phyloP scores from a whole-genome alignment of 2,797 vertebrate species.

The Argyrosomus regius region DNA sequence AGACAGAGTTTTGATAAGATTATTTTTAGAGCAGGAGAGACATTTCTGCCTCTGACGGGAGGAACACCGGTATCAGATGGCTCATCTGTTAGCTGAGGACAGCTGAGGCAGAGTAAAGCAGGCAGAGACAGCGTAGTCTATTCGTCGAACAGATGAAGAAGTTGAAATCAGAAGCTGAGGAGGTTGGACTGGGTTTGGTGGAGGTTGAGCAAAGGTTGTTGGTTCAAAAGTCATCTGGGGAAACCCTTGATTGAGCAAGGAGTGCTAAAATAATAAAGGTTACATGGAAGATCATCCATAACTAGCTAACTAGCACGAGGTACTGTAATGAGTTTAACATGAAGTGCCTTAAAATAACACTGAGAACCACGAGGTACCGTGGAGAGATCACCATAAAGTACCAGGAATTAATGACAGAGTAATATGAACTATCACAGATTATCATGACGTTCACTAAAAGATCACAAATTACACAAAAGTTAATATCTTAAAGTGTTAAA shows the following conservation, averaged over 20 bases:
- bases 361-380: not conserved
- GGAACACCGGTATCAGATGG: slow-evolving; percentile 52
- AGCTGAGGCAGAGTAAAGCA: slow-evolving; percentile 38
- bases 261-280: slow-evolving; percentile 14
- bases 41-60: slow-evolving; percentile 39
- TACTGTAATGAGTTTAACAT: not conserved
- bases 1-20: slow-evolving; percentile 12
- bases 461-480: too few species aligned
- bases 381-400: not conserved
- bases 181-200: not conserved
- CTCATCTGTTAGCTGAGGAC: slow-evolving; percentile 59
- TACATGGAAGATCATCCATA: not conserved
- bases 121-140: not conserved
- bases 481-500: too few species aligned
- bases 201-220: not conserved
- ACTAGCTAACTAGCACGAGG: not conserved
- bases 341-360: not conserved
- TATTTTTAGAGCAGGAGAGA: slow-evolving; percentile 66
- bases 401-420: not conserved
- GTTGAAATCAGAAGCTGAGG: slow-evolving; percentile 23
- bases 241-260: not conserved
- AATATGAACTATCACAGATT: too few species aligned
- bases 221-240: not conserved
- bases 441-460: too few species aligned
- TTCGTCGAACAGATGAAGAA: slow-evolving; percentile 2